Base-by-base conservation (phyloP, 2,797 vertebrate species). In the Parauchenoglanis punctatus region DNA sequence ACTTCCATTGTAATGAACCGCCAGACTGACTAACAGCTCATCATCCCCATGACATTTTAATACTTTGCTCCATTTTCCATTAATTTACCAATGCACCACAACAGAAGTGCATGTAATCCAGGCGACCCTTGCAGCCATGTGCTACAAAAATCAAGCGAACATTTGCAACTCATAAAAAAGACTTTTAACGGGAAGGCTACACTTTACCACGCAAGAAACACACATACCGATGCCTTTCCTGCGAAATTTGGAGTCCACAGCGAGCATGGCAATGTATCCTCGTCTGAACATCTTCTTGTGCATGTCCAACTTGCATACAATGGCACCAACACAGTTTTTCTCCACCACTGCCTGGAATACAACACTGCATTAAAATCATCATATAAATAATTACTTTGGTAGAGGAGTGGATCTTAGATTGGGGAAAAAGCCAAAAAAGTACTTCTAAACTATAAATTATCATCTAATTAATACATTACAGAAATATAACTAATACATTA, bases 211-310 rank as follows among this genome's bases (percentile, higher is more conserved):
- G 18, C 23, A 46, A 1, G 49, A 78, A 23, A 65, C 15, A 76
- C 25, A 65, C 73, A 96, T 96, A 99, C 99, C 99, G 93, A 99
- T 99, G 96, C 98, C 97, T 97, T 98, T 99, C 96, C 98, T 98
- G 96, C 99, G 97, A 96, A 99, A 98, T 94, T 99, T 98, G 91
- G 99, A 99, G 96, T 99, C 99, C 96, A 99, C 99, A 67, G 99
- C 99, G 94, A 99, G 96, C 99, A 99, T 99, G 95, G 99, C 99
- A 90, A 99, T 99, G 96, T 99, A 99, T 94, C 99, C 98, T 89
- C 99, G 97, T 90, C 98, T 97, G 93, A 99, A 99, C 99, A 99
- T 99, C 97, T 99, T 99, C 97, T 99, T 99, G 96, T 99, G 99
- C 99, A 99, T 99, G 96, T 99, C 99, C 94, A 99, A 96, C 96